Evolutionary conservation across 2,888 invertebrate species (phyloP).

Genomic region (Augiades crinisus): DNA sequence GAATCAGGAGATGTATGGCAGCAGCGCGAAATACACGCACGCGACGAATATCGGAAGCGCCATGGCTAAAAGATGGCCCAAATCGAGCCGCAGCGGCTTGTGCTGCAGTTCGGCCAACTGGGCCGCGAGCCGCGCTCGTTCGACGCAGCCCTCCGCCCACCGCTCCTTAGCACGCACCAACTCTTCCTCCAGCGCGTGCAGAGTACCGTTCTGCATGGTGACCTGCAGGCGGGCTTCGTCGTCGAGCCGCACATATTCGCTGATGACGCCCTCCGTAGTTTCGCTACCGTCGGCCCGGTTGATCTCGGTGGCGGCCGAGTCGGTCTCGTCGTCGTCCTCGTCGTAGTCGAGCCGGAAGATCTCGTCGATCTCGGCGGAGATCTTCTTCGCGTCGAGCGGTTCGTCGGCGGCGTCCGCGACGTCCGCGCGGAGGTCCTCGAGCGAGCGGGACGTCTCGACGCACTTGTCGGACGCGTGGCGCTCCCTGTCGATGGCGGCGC

Average conservation of each 20-base stretch:
- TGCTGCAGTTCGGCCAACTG: conserved; percentile 82
- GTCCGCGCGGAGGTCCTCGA: conserved; percentile 42
- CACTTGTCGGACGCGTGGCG: conserved; percentile 37
- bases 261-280: conserved; percentile 25
- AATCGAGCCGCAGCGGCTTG: conserved; percentile 77
- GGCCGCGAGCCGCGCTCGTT: conserved; percentile 82
- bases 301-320: conserved; percentile 64
- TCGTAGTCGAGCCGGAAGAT: conserved; percentile 72
- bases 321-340: conserved; percentile 68
- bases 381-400: conserved; percentile 54
- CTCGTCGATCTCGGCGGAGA: conserved; percentile 71
- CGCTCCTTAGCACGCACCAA: conserved; percentile 87
- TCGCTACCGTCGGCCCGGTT: conserved; percentile 40
- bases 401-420: conserved; percentile 36
- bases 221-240: conserved; percentile 50
- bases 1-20: conserved; percentile 83
- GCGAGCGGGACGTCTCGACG: conserved; percentile 39
- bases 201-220: conserved; percentile 73
- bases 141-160: conserved; percentile 84
- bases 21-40: conserved; percentile 82
- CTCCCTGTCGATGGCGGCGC: conserved; percentile 36
- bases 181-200: conserved; percentile 86
- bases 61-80: conserved; percentile 81
- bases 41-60: conserved; percentile 81
- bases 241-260: conserved; percentile 52